Conservation (phyloP, 2,888 invertebrate genomes). For the Heliothis peltigera region DNA sequence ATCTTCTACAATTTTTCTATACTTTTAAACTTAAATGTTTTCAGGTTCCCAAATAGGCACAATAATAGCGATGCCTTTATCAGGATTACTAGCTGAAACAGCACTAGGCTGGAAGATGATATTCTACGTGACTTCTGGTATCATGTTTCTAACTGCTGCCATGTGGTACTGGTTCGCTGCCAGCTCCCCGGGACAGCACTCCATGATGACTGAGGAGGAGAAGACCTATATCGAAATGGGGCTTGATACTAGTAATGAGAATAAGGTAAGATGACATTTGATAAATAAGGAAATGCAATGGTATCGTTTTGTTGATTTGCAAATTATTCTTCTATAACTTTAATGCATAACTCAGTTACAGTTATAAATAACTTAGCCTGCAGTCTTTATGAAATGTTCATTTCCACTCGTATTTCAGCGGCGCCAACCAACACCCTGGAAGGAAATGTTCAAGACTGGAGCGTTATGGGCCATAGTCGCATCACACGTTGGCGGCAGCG, state of each 20-base stretch:
- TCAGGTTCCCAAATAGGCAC: slow-evolving; percentile 92
- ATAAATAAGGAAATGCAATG: too few relatives aligned
- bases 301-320: too few relatives aligned
- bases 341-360: too few relatives aligned
- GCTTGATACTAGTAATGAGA: slow-evolving; percentile 81
- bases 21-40: slow-evolving; percentile 33
- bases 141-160: slow-evolving; percentile 88
- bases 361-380: too few relatives aligned
- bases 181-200: slow-evolving; percentile 90
- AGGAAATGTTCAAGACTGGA: slow-evolving; percentile 88
- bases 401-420: slow-evolving; percentile 47
- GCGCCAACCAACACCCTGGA: slow-evolving; percentile 90
- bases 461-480: slow-evolving; percentile 90
- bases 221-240: slow-evolving; percentile 90
- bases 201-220: slow-evolving; percentile 89
- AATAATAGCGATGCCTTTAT: slow-evolving; percentile 91
- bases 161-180: slow-evolving; percentile 90
- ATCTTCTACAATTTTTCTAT: too few relatives aligned
- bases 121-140: slow-evolving; percentile 91
- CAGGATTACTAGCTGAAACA: slow-evolving; percentile 91
- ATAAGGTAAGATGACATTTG: slow-evolving; percentile 38
- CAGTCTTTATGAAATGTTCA: too few relatives aligned
- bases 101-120: slow-evolving; percentile 92
- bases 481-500: slow-evolving; percentile 91
- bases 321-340: too few relatives aligned